These are phyloP conservation scores for Stenodema calcarata DNA, from an alignment of 2,888 invertebrate genomes.

Conservation along the genomic window DNA sequence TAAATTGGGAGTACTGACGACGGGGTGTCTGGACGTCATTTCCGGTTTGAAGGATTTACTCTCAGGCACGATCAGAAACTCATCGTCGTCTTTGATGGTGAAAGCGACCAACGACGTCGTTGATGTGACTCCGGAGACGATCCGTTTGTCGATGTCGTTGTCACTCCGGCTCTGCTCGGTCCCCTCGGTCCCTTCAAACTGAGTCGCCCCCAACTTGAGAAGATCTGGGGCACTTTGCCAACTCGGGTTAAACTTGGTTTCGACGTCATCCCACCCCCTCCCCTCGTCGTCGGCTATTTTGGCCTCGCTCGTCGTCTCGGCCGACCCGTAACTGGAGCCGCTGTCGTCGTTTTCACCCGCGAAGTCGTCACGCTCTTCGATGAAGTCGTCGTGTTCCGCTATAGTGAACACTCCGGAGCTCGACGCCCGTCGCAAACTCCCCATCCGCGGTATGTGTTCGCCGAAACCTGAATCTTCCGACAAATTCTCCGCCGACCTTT, in stretches of 20 bases:
- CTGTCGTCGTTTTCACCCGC: constrained; percentile 30
- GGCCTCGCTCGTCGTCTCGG: constrained; percentile 46
- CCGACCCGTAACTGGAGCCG: constrained; percentile 53
- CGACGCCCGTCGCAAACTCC: constrained; percentile 38
- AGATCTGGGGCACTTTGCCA: constrained; percentile 61
- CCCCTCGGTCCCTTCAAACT: constrained; percentile 50
- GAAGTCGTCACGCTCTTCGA: background rate
- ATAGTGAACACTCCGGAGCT: constrained; percentile 49
- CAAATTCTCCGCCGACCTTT: constrained; percentile 73
- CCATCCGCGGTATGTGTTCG: constrained; percentile 57
- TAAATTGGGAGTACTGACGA: constrained; percentile 56
- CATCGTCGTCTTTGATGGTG: constrained; percentile 55
- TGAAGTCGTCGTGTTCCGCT: constrained; percentile 49
- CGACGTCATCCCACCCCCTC: constrained; percentile 51
- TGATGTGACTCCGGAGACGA: constrained; percentile 14
- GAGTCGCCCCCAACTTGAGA: constrained; percentile 38
- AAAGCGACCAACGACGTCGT: constrained; percentile 48
- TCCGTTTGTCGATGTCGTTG: background rate
- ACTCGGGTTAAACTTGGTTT: constrained; percentile 58
- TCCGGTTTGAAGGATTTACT: constrained; percentile 49
- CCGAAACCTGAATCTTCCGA: constrained; percentile 77
- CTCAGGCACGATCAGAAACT: constrained; percentile 52
- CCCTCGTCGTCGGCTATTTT: constrained; percentile 55
- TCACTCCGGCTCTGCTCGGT: constrained; percentile 39
- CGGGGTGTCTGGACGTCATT: constrained; percentile 38